Evolutionary conservation across 2,888 invertebrate species (phyloP).

Genomic region (Mactromeris polynyma): DNA sequence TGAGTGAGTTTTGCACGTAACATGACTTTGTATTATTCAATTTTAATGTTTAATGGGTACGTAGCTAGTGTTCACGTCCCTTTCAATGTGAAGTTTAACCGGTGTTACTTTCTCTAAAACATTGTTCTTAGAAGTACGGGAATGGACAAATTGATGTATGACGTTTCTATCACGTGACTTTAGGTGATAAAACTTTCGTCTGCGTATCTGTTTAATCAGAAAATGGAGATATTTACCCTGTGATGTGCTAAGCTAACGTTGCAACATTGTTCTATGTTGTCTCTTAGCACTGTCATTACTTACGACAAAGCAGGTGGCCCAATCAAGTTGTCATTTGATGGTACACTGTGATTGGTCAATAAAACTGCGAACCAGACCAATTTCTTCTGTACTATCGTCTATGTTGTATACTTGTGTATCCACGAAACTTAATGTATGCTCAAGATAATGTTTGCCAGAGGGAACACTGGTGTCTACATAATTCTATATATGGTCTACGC

Average conservation of each 20-base stretch:
- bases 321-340: not conserved
- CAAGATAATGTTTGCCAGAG: not conserved
- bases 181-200: not conserved
- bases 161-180: not conserved
- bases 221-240: not conserved
- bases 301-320: not conserved
- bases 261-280: not conserved
- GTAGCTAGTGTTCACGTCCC: too few relatives aligned
- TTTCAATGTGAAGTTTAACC: too few relatives aligned
- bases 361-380: not conserved
- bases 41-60: too few relatives aligned
- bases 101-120: too few relatives aligned
- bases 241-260: not conserved
- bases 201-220: not conserved
- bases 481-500: not conserved
- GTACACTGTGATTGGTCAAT: constrained; percentile 8
- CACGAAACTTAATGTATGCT: not conserved
- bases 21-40: too few relatives aligned
- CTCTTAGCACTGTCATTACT: not conserved
- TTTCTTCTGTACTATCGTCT: not conserved
- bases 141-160: not conserved
- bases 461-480: not conserved
- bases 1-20: too few relatives aligned
- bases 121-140: too few relatives aligned
- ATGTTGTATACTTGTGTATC: not conserved